Conservation (phyloP, 92 coral and sea anemone species). For the Actinernus sp. region DNA sequence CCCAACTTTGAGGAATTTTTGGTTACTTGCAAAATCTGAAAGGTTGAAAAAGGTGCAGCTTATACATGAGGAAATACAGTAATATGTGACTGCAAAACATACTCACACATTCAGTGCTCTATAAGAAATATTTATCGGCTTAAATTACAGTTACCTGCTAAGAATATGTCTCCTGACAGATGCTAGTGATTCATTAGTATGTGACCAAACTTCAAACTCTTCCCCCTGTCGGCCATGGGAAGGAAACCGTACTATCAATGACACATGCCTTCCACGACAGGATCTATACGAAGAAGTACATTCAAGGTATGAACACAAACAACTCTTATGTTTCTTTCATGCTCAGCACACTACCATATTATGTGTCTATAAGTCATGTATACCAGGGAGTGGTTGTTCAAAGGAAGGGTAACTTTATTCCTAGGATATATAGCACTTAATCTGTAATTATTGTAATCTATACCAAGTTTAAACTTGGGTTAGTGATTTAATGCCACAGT, state of each 20-base stretch:
- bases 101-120: too few species aligned
- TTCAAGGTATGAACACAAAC: background rate
- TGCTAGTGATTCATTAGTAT: constrained; percentile 92
- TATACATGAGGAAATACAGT: too few species aligned
- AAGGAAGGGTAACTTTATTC: background rate
- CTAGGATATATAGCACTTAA: too few species aligned
- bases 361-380: background rate
- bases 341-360: background rate
- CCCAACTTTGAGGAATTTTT: too few species aligned
- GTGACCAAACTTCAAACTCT: constrained; percentile 99
- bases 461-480: too few species aligned
- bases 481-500: too few species aligned
- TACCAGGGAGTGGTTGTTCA: background rate
- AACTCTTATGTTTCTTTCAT: too few species aligned
- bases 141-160: constrained; percentile 82
- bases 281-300: constrained; percentile 40
- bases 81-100: too few species aligned
- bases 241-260: constrained; percentile 89
- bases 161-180: constrained; percentile 92
- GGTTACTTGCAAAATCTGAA: too few species aligned
- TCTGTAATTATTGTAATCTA: too few species aligned
- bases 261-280: constrained; percentile 91
- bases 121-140: too few species aligned
- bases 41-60: too few species aligned
- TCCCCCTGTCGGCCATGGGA: constrained; percentile 99